Evolutionary conservation across 2,797 vertebrate genomes (phyloP), one percentile per base, ranked within the genome.

Genomic region (Lutjanus campechanus): DNA sequence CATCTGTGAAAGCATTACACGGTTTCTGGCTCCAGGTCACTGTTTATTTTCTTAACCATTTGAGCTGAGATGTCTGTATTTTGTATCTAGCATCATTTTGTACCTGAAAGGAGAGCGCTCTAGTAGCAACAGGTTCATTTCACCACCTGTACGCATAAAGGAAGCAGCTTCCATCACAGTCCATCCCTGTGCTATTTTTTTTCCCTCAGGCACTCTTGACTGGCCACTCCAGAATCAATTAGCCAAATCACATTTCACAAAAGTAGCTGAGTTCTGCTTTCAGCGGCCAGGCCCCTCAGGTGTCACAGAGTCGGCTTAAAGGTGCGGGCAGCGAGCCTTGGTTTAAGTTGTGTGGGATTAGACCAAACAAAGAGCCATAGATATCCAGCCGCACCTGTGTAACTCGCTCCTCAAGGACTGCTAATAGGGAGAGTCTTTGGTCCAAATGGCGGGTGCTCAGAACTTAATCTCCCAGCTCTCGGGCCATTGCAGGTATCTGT

Each of bases 201-300:
- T 4, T 2, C 63, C 78, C 77, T 9, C 71, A 82, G 92, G 91
- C 92, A 65, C 78, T 90, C 71, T 12, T 85, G 85, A 89, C 88
- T 70, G 82, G 93, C 92, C 95, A 95, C 95, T 95, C 93, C 85
- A 95, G 87, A 94, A 94, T 94, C 94, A 96, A 96, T 96, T 96
- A 96, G 95, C 89, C 93, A 95, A 95, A 96, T 95, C 95, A 92
- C 92, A 93, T 95, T 94, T 94, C 92, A 95, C 92, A 90, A 94
- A 94, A 94, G 92, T 93, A 89, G 91, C 84, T 59, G 82, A 92
- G 93, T 90, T 93, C 85, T 91, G 88, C 87, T 92, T 92, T 94
- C 92, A 93, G 85, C 62, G 72, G 82, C 86, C 79, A 68, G 76
- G 83, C 84, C 91, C 90, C 94, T 95, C 84, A 87, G 93, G 93